phyloP scores from a whole-genome alignment of 2,113 vertebrate genomes.

The Suncus etruscus region DNA sequence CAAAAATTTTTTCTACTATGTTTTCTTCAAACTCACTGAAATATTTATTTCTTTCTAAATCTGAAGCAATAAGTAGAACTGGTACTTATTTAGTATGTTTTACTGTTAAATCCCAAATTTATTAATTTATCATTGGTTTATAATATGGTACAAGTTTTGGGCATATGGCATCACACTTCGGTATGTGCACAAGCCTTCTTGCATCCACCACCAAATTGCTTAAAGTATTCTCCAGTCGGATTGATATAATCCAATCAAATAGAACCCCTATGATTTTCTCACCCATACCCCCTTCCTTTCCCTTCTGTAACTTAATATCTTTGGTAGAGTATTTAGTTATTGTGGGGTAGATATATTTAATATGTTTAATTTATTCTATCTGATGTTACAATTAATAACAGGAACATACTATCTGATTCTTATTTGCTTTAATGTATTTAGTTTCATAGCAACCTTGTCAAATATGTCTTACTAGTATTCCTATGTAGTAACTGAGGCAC shows the following conservation, averaged over 20 bases:
- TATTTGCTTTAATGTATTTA: background rate
- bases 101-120: background rate
- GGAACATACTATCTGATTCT: too few species aligned
- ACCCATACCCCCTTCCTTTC: too few species aligned
- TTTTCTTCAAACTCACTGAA: background rate
- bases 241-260: too few species aligned
- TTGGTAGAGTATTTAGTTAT: too few species aligned
- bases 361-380: too few species aligned
- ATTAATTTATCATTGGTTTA: background rate
- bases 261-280: too few species aligned
- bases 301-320: too few species aligned
- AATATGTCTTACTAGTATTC: background rate
- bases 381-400: too few species aligned
- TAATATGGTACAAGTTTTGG: background rate
- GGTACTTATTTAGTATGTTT: background rate
- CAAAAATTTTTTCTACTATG: background rate
- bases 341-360: too few species aligned
- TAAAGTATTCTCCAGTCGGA: too few species aligned
- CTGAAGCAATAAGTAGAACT: slow-evolving; percentile 15
- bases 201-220: background rate
- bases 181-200: background rate
- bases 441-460: background rate
- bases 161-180: background rate
- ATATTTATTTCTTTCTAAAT: slow-evolving; percentile 36
- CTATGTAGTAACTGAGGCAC: background rate